Conservation (phyloP, 2,888 invertebrate species). For the Hirtodrosophila confusa region DNA sequence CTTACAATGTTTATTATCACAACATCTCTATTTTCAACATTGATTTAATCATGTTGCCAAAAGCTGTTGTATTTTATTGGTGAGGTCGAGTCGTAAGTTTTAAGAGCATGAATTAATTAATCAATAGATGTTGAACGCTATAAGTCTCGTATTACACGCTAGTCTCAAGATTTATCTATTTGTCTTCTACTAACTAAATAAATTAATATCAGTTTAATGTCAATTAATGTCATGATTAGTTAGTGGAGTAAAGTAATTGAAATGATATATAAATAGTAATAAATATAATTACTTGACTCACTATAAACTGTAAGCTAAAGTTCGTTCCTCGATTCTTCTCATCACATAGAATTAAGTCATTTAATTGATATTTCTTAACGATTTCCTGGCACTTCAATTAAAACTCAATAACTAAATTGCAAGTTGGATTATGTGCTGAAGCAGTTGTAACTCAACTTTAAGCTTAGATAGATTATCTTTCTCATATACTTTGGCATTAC, state of each 20-base stretch:
- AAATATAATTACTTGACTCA: constrained; percentile 7
- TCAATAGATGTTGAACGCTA: too few species aligned
- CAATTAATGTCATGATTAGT: constrained; percentile 16
- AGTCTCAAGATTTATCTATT: too few species aligned
- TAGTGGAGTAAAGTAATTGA: background rate
- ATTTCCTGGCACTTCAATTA: constrained; percentile 26
- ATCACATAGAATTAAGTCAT: constrained; percentile 10
- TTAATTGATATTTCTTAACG: constrained; percentile 22
- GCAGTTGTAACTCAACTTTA: background rate
- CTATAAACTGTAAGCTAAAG: constrained; percentile 1
- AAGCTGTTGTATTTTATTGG: too few species aligned
- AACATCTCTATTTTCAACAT: constrained; percentile 22
- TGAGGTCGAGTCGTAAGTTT: too few species aligned
- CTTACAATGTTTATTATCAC: constrained; percentile 8
- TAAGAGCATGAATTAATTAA: too few species aligned
- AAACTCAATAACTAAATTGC: constrained; percentile 34
- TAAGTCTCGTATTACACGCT: too few species aligned
- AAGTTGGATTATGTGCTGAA: constrained; percentile 16
- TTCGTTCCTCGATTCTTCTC: background rate
- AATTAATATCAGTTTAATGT: constrained; percentile 5
- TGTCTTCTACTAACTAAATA: background rate
- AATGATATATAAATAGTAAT: constrained; percentile 1
- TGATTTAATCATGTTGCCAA: too few species aligned
- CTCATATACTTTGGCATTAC: background rate
- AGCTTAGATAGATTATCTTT: constrained; percentile 11